Base-by-base conservation (phyloP, 2,797 vertebrate species). In the Epinephelus malabaricus region DNA sequence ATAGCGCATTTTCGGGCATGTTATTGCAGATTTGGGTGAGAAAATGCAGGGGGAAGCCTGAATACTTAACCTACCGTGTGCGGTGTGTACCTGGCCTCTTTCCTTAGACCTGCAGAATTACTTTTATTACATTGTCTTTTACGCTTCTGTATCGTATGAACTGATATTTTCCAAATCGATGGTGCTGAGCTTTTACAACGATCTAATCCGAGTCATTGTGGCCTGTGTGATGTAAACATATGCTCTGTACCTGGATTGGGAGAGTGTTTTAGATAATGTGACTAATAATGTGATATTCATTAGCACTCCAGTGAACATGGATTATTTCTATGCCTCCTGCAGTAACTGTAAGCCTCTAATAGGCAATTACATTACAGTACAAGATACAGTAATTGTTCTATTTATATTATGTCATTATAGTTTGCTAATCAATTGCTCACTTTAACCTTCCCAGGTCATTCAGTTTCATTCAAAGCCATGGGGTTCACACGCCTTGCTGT, bases 401-500 rank as follows among this genome's bases (percentile, higher is more conserved):
- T 62, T 82, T 60, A 53, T 50, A 72, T 51, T 4, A 73, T 65
- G 14, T 53, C 62, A 45, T 58, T 60, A 69, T 34, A 58, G 21
- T 65, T 64, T 76, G 14, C 49, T 86, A 47, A 85, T 77, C 62
- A 56, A 27, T 82, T 75, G 53, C 55, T 79, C 50, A 49, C 67
- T 83, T 87, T 85, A 78, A 88, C 81, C 83, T 76, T 89, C 69
- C 64, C 86, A 95, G 93, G 88, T 86, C 81, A 49, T 84, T 81
- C 75, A 81, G 68, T 82, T 79, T 80, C 66, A 85, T 87, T 61
- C 79, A 86, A 75, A 90, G 89, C 81, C 85, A 96, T 95, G 95
- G 89, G 89, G 89, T 92, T 84, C 86, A 84, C 88, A 83, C 82
- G 73, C 78, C 81, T 94, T 77, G 83, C 92, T 87, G 91, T 94